phyloP scores from a whole-genome alignment of 64 coral and sea anemone genomes.

The Stichodactyla helianthus region DNA sequence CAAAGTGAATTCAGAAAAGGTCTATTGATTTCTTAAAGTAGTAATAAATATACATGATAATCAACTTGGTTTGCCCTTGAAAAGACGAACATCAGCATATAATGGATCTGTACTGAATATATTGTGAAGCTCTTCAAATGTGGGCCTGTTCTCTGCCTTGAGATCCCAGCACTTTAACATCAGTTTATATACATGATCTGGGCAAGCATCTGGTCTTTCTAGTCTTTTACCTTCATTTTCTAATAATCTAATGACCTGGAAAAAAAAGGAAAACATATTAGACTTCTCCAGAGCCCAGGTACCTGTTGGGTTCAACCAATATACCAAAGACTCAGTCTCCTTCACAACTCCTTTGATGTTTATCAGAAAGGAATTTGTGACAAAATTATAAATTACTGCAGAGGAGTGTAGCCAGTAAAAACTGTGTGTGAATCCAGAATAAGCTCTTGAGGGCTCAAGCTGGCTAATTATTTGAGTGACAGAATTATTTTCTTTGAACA shows the following conservation, averaged over 20 bases:
- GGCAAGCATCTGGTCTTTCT: slow-evolving; percentile 83
- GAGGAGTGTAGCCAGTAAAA: too few relatives aligned
- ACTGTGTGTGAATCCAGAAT: too few relatives aligned
- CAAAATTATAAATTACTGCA: too few relatives aligned
- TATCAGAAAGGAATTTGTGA: too few relatives aligned
- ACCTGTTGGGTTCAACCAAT: too few relatives aligned
- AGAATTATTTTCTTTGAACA: too few relatives aligned
- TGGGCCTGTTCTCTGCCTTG: slow-evolving; percentile 84
- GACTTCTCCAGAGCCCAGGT: not conserved
- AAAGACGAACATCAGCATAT: slow-evolving; percentile 79
- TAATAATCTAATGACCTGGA: slow-evolving; percentile 81
- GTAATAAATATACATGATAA: not conserved
- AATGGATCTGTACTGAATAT: slow-evolving; percentile 95
- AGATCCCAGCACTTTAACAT: slow-evolving; percentile 99
- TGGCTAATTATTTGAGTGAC: too few relatives aligned
- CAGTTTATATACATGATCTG: slow-evolving; percentile 86
- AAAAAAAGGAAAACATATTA: not conserved
- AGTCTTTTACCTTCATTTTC: slow-evolving; percentile 90
- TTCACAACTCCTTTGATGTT: too few relatives aligned
- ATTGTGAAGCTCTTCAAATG: slow-evolving; percentile 82
- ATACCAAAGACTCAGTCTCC: too few relatives aligned
- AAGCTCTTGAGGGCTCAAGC: too few relatives aligned
- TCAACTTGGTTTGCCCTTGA: not conserved
- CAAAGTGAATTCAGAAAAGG: too few relatives aligned
- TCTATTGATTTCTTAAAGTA: not conserved